Base-by-base conservation (phyloP, 2,113 vertebrate species). In the Nematolebias whitei region DNA sequence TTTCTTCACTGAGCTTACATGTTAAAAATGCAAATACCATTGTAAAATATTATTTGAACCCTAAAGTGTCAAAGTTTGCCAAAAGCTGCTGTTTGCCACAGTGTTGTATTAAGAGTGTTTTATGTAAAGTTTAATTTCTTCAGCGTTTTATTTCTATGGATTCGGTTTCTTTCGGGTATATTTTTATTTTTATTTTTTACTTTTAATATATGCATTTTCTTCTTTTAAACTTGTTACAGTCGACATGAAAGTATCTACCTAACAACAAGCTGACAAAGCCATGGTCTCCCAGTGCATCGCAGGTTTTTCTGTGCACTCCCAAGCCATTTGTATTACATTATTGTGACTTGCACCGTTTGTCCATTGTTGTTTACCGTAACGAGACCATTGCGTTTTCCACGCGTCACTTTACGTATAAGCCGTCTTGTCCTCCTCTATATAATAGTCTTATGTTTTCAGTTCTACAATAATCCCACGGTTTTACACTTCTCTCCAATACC, bases 281-380 rank as follows among this genome's bases (percentile, higher is more conserved):
- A 87, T 86, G 76, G 71, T 61, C 5, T 35, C 67, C 85, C 66
- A 60, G 65, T 83, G 67, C 75, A 75, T 76, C 56, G 61, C 83
- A 88, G 82, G 65, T n/a, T n/a, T 79, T 76, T 54, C 67, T 87
- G 78, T 85, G 76, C 80, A 69, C 70, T 80, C 69, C n/a, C 16
- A 88, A 84, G 84, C 85, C 86, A 90, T 86, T 85, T 84, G 81
- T 89, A 74, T 86, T 85, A 73, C 81, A 68, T 71, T 58, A 75
- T 77, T 54, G 63, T 84, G n/a, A 83, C 68, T 80, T 76, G 71
- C 85, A 79, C 68, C 83, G 56, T 84, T 18, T 74, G 74, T 84
- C 64, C 29, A 35, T 82, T 62, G 44, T 83, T 51, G 50, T 88
- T 83, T 88, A 86, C 70, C 57, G 18, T 82, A 52, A 69, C 38